These are phyloP conservation scores for Furcula furcula DNA, from an alignment of 2,888 invertebrate genomes.

Conservation along the genomic window DNA sequence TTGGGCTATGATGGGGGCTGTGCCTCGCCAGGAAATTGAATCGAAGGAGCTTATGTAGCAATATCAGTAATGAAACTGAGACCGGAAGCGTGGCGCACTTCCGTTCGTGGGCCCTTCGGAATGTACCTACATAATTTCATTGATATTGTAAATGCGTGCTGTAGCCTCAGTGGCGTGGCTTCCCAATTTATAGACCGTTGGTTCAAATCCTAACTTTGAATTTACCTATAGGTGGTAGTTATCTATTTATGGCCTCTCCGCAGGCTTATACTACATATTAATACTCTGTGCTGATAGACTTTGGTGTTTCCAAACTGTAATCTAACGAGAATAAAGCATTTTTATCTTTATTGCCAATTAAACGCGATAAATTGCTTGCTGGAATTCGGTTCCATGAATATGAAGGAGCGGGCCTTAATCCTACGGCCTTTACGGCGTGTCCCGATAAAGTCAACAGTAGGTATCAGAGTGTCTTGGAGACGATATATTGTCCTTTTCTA, in stretches of 20 bases:
- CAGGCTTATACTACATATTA: too few relatives aligned
- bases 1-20: conserved; percentile 24
- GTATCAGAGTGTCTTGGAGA: conserved; percentile 30
- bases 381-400: conserved; percentile 36
- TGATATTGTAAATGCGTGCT: conserved; percentile 13
- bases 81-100: conserved; percentile 29
- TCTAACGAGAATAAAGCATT: background rate
- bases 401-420: conserved; percentile 26
- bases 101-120: conserved; percentile 11
- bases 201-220: too few relatives aligned
- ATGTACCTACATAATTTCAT: conserved; percentile 23
- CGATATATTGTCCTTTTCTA: conserved; percentile 39
- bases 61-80: conserved; percentile 46
- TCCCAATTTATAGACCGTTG: too few relatives aligned
- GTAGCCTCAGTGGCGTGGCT: too few relatives aligned
- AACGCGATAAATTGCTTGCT: conserved; percentile 11
- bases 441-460: conserved; percentile 38
- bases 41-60: conserved; percentile 44
- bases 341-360: conserved; percentile 21
- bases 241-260: too few relatives aligned
- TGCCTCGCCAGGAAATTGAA: conserved; percentile 47
- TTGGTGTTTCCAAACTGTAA: too few relatives aligned
- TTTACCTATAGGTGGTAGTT: too few relatives aligned
- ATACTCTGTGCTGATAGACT: too few relatives aligned
- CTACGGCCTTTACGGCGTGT: conserved; percentile 29